Base-by-base conservation (phyloP, 2,888 invertebrate genomes). In the Ochropacha duplaris region DNA sequence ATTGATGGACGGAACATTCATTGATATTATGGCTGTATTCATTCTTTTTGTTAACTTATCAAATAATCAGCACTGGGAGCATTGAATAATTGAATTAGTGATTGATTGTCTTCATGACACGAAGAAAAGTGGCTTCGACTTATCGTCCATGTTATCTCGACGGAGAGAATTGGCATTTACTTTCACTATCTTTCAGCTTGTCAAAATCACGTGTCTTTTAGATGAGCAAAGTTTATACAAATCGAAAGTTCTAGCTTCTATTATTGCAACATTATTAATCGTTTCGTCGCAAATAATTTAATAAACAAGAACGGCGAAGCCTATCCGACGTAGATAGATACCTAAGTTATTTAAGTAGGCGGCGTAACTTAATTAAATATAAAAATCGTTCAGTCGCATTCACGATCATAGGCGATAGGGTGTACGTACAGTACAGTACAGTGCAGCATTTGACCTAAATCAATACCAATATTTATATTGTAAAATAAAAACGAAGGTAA, bases 281-380 rank as follows among this genome's bases (percentile, higher is more conserved):
- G 39, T 44, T 16, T 44, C 19, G 5, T 44, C 1, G 39, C n/a
- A 19, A 44, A 36, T n/a, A 36, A 3, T 14, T 16, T 5, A 14
- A 5, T 5, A 3, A 3, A 5, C 8, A 16, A 0, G 39, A 8
- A 44, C 36, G 16, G 5, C 9, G 39, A 44, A 19, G 12, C 14
- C 39, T 1, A 36, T 14, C 14, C 36, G 36, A 36, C 36, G 16
- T 16, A 0, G 8, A 36, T 36, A 36, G 6, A 3, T 28, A 28
- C 4, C 3, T 31, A 31, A n/a, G 36, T 6, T 44, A 19, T 44
- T 54, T n/a, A 55, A 77, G 76, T 79, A 77, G 73, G n/a, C n/a
- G 68, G 79, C 84, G 83, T 86, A 74, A 79, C 75, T 73, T 90
- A 90, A 91, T 90, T 87, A 64, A 87, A 90, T 90, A 90, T 90